Evolutionary conservation across 2,797 vertebrate genomes (phyloP).

Genomic region (Pogoniulus pusillus): DNA sequence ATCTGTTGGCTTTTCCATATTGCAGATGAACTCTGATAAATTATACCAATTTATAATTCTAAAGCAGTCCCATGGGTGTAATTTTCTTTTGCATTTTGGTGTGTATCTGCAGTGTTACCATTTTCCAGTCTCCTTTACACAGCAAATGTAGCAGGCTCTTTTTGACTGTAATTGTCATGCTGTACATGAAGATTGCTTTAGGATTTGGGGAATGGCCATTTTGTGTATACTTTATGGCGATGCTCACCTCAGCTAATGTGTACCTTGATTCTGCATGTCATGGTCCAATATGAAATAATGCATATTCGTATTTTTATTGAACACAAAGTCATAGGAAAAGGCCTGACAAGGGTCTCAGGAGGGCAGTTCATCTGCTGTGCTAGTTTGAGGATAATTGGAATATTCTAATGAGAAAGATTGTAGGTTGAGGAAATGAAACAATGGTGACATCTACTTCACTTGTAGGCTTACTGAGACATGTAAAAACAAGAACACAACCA

Average conservation of each 20-base stretch:
- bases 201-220: not conserved
- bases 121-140: not conserved
- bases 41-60: constrained; percentile 32
- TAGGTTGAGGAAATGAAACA: too few species aligned
- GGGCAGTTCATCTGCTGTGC: not conserved
- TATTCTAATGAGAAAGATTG: too few species aligned
- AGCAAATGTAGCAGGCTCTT: not conserved
- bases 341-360: not conserved
- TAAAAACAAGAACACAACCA: too few species aligned
- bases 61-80: not conserved
- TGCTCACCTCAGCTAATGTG: not conserved
- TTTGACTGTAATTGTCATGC: not conserved
- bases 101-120: not conserved
- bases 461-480: too few species aligned
- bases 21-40: constrained; percentile 15
- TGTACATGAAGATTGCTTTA: not conserved
- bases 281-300: not conserved
- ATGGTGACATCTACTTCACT: too few species aligned
- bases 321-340: not conserved
- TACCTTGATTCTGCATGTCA: not conserved
- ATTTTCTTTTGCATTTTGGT: not conserved
- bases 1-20: not conserved
- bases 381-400: too few species aligned
- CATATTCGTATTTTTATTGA: not conserved
- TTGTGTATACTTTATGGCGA: not conserved